These are phyloP conservation scores for Serranus cabrilla DNA, from an alignment of 2,797 vertebrate species.

Conservation along the genomic window DNA sequence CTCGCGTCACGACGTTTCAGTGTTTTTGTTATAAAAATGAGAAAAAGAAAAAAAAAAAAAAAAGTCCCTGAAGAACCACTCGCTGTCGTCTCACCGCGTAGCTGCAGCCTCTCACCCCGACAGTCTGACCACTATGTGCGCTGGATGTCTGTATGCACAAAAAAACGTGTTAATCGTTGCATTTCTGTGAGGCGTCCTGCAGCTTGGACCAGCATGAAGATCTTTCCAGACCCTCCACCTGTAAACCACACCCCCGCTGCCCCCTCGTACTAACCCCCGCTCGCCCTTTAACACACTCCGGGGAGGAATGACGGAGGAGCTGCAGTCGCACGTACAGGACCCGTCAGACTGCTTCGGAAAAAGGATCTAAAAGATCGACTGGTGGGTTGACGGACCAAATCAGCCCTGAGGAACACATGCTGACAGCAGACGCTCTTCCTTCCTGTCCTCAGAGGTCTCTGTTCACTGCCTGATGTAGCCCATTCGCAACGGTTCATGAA, in stretches of 20 bases:
- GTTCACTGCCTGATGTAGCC: conserved; percentile 52
- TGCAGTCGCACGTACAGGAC: conserved; percentile 28
- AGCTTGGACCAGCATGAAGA: conserved; percentile 63
- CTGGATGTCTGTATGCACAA: conserved; percentile 44
- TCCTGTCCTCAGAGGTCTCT: conserved; percentile 13
- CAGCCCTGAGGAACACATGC: conserved; percentile 2
- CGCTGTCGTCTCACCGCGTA: conserved; percentile 50
- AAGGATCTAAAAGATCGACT: background rate
- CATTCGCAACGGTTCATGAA: conserved; percentile 75
- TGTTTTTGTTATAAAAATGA: conserved; percentile 80
- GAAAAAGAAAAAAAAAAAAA: conserved; percentile 38
- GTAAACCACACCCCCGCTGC: conserved; percentile 23
- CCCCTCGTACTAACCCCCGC: conserved; percentile 28
- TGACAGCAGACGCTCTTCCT: background rate
- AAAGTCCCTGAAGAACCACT: conserved; percentile 65
- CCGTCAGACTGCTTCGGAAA: background rate
- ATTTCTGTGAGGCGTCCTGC: conserved; percentile 32
- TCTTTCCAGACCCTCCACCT: conserved; percentile 62
- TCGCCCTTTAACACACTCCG: conserved; percentile 51
- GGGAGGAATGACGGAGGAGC: conserved; percentile 69
- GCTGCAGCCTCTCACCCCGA: conserved; percentile 41
- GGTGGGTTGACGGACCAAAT: conserved; percentile 51
- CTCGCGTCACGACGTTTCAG: conserved; percentile 75
- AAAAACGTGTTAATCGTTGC: background rate
- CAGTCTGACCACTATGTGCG: conserved; percentile 53